phyloP scores from a whole-genome alignment of 37 sponge, comb jelly and placozoan species.

The Hormiphora californensis region DNA sequence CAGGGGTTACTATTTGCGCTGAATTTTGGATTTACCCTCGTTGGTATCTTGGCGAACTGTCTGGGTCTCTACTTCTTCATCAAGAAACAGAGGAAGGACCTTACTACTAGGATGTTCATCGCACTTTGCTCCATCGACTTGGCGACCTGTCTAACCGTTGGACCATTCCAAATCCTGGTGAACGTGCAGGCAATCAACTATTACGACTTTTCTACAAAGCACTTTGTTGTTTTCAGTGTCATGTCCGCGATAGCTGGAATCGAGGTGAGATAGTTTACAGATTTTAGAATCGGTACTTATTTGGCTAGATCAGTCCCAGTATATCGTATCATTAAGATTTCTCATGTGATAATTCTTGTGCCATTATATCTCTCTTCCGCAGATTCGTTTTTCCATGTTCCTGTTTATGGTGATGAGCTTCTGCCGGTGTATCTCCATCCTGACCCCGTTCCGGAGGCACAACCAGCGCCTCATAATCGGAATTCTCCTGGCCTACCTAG shows the following conservation, averaged over 20 bases:
- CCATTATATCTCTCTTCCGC: too few relatives aligned
- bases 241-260: not conserved
- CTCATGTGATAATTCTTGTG: too few relatives aligned
- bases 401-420: slow-evolving; percentile 25
- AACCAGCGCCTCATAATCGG: not conserved
- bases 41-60: not conserved
- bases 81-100: slow-evolving; percentile 17
- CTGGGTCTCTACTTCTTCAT: not conserved
- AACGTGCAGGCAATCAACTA: slow-evolving; percentile 21
- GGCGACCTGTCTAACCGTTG: not conserved
- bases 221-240: not conserved
- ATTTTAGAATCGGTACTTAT: not conserved
- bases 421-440: not conserved
- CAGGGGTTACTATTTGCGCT: not conserved
- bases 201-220: not conserved
- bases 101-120: not conserved
- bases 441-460: not conserved
- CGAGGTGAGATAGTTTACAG: not conserved
- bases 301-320: not conserved
- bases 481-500: not conserved
- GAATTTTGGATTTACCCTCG: not conserved
- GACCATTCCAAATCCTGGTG: not conserved
- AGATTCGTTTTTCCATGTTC: slow-evolving; percentile 24
- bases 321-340: not conserved
- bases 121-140: not conserved